phyloP scores from a whole-genome alignment of 2,113 vertebrate genomes.

The Hydrolagus affinis region DNA sequence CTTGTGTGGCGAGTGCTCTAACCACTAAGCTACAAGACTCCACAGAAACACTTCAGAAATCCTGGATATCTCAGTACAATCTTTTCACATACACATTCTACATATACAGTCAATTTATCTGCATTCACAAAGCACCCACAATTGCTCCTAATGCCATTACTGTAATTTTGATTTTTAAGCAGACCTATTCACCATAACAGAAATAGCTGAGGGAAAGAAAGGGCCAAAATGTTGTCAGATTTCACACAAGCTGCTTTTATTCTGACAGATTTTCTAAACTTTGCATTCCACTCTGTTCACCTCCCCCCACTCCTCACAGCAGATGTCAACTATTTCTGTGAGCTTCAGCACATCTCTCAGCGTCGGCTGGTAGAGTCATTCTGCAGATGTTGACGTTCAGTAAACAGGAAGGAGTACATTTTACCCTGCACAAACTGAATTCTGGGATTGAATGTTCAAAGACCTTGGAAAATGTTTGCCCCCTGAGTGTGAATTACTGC shows the following conservation, averaged over 20 bases:
- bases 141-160: background rate
- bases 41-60: background rate
- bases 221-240: background rate
- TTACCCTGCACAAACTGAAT: background rate
- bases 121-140: background rate
- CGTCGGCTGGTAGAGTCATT: background rate
- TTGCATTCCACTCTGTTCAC: background rate
- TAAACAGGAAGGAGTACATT: constrained; percentile 20
- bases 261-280: background rate
- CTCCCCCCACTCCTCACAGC: background rate
- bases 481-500: background rate
- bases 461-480: background rate
- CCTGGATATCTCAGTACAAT: background rate
- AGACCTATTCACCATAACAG: background rate
- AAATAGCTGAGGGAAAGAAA: background rate
- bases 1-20: too few species aligned
- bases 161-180: constrained; percentile 17
- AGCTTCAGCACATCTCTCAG: background rate
- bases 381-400: constrained; percentile 4
- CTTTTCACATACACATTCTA: background rate
- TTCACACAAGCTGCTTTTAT: background rate
- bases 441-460: constrained; percentile 5
- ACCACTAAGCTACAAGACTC: too few species aligned
- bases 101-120: background rate
- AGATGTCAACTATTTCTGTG: background rate